A percentile compares a stretch with the other conserved stretches of the same genome.
Evolutionary conservation across 2,888 invertebrate genomes (phyloP).

Genomic region (Scelioninae gen. 1): DNA sequence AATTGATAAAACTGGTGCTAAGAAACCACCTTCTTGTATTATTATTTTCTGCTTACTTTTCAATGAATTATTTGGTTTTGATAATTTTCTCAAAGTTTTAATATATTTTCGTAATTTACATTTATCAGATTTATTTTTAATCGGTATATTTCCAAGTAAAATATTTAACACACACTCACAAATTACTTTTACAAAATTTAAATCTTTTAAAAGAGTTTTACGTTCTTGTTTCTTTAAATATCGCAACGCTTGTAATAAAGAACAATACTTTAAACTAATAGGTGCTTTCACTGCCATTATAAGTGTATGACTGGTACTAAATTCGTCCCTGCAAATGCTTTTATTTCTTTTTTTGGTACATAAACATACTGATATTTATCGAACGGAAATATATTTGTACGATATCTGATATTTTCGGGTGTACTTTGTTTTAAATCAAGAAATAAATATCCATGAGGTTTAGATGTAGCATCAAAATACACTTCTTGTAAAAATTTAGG

Average conservation of each 20-base stretch:
- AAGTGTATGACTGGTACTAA: constrained; percentile 1
- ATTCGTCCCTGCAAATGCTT: not conserved
- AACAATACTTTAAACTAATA: not conserved
- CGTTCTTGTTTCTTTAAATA: too few relatives aligned
- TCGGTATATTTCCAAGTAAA: constrained; percentile 15
- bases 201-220: too few relatives aligned
- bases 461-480: constrained; percentile 31
- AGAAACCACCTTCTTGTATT: too few relatives aligned
- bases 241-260: constrained; percentile 15
- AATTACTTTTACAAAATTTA: constrained; percentile 2
- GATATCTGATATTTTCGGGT: constrained; percentile 29
- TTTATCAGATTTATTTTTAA: too few relatives aligned
- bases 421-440: constrained; percentile 32
- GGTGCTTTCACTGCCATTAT: not conserved
- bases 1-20: not conserved
- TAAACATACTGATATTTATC: constrained; percentile 25
- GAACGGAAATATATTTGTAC: constrained; percentile 17
- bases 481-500: too few relatives aligned
- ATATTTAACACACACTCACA: constrained; percentile 33
- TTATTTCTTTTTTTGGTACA: constrained; percentile 2
- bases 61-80: too few relatives aligned
- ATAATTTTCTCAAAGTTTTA: constrained; percentile 15
- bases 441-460: constrained; percentile 36
- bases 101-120: constrained; percentile 4
- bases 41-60: constrained; percentile 23